These are phyloP conservation scores for Cosmia pyralina DNA, from an alignment of 2,888 invertebrate genomes.

Conservation along the genomic window DNA sequence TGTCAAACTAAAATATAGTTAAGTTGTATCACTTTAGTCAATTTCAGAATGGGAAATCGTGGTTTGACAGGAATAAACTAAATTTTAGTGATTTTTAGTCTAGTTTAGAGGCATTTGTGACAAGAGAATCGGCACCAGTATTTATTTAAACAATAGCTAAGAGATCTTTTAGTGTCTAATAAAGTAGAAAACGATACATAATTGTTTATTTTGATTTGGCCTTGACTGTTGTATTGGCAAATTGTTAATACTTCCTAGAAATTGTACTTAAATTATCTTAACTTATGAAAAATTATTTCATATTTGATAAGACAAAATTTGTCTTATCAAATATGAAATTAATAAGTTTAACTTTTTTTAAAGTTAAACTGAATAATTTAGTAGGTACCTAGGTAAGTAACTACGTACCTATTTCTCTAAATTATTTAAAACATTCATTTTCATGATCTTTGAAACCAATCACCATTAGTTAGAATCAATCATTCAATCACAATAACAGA, in stretches of 20 bases:
- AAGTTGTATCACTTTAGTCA: too few species aligned
- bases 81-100: too few species aligned
- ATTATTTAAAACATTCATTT: neutral
- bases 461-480: conserved; percentile 12
- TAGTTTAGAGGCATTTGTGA: too few species aligned
- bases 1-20: too few species aligned
- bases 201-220: neutral
- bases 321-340: too few species aligned
- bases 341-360: too few species aligned
- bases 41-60: too few species aligned
- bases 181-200: neutral
- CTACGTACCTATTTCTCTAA: neutral
- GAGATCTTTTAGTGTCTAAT: neutral
- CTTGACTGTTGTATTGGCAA: neutral
- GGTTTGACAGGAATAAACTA: too few species aligned
- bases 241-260: neutral
- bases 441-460: neutral
- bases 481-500: conserved; percentile 4
- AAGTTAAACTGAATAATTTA: neutral
- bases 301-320: neutral
- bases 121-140: too few species aligned
- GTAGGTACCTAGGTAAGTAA: too few species aligned
- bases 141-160: conserved; percentile 1
- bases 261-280: neutral
- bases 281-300: neutral